phyloP scores from a whole-genome alignment of 2,888 invertebrate genomes.

The Andrena minutula region DNA sequence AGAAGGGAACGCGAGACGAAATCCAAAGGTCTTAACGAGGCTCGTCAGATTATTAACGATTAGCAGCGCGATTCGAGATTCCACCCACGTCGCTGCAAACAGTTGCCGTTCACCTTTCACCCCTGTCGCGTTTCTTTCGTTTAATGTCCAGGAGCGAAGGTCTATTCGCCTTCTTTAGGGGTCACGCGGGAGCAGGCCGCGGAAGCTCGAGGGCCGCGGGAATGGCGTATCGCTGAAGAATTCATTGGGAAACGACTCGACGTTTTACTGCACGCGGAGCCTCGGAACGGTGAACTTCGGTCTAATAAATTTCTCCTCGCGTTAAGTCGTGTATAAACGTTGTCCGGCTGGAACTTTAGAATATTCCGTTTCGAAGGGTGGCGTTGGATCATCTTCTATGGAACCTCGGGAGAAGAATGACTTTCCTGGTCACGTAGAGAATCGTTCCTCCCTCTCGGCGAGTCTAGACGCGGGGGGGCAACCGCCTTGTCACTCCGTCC shows the following conservation, averaged over 20 bases:
- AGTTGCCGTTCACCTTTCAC: conserved; percentile 64
- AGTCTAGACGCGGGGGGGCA: conserved; percentile 68
- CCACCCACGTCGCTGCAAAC: conserved; percentile 60
- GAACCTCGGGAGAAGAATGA: conserved; percentile 70
- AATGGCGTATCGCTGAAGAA: conserved; percentile 67
- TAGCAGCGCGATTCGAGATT: conserved; percentile 49
- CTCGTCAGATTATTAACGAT: conserved; percentile 55
- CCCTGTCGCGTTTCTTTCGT: conserved; percentile 62
- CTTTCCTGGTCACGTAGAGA: conserved; percentile 75
- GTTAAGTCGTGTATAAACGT: conserved; percentile 14
- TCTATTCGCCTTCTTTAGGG: conserved; percentile 64
- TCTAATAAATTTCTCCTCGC: conserved; percentile 23
- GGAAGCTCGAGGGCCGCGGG: conserved; percentile 61
- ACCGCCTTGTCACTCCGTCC: conserved; percentile 58
- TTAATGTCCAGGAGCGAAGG: conserved; percentile 59
- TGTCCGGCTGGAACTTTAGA: conserved; percentile 1
- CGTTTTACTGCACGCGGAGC: conserved; percentile 52
- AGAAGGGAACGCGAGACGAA: not conserved
- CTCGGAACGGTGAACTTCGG: conserved; percentile 37
- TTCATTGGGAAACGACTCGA: conserved; percentile 57
- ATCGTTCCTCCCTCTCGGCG: conserved; percentile 56
- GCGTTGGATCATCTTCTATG: conserved; percentile 68
- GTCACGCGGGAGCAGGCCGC: conserved; percentile 57
- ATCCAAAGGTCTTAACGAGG: conserved; percentile 33
- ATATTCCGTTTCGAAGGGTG: not conserved